phyloP scores from a whole-genome alignment of 2,113 vertebrate genomes.

The Tinamus guttatus region DNA sequence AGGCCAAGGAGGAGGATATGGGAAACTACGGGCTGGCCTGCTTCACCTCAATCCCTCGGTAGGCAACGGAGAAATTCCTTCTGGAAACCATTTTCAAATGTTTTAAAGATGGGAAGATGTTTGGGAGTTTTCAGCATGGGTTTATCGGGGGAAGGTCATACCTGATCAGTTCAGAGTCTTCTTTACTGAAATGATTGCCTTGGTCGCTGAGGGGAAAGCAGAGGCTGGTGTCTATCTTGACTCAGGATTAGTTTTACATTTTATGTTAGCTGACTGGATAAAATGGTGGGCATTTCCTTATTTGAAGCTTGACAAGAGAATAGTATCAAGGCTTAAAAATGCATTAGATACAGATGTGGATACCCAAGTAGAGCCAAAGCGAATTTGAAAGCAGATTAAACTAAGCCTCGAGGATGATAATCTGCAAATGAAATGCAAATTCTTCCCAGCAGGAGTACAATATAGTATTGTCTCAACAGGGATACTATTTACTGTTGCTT shows the following conservation, averaged over 20 bases:
- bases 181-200: too few species aligned
- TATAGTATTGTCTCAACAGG: constrained; percentile 21
- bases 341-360: neutral
- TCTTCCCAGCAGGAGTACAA: constrained; percentile 30
- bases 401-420: constrained; percentile 2
- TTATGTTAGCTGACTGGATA: neutral
- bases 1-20: neutral
- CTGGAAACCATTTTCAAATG: neutral
- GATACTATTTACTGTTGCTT: constrained; percentile 8
- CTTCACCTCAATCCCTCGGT: neutral
- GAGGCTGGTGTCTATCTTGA: neutral
- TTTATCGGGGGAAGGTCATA: neutral
- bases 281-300: neutral
- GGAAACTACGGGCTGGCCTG: neutral
- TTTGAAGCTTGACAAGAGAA: neutral
- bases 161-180: neutral
- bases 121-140: neutral
- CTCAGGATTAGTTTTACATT: neutral
- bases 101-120: neutral
- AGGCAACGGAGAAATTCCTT: neutral
- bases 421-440: constrained; percentile 56
- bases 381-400: constrained; percentile 13
- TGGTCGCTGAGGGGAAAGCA: neutral
- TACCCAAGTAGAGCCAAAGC: neutral
- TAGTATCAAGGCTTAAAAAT: neutral